Conservation (phyloP, 2,113 vertebrate species). For the Equus przewalskii region DNA sequence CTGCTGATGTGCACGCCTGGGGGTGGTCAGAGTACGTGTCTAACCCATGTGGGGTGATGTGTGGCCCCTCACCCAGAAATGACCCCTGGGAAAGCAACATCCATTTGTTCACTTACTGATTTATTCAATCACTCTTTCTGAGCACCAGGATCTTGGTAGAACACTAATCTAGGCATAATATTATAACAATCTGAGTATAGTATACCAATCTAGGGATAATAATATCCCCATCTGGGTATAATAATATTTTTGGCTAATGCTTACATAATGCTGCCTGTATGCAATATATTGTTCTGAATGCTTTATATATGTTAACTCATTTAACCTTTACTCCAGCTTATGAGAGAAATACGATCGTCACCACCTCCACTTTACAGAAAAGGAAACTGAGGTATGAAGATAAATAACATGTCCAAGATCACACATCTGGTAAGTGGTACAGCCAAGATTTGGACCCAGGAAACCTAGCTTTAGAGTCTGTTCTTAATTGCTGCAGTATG, state of each 20-base stretch:
- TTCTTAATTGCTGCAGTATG: not conserved
- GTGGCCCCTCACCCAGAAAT: not conserved
- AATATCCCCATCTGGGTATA: not conserved
- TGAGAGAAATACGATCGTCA: not conserved
- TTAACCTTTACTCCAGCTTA: not conserved
- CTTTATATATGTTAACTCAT: not conserved
- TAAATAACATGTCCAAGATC: not conserved
- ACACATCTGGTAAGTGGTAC: not conserved
- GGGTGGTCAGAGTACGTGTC: not conserved
- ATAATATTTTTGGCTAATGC: not conserved
- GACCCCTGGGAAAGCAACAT: not conserved
- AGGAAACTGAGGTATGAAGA: not conserved
- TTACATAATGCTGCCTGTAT: not conserved
- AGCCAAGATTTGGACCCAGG: not conserved
- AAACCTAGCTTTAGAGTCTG: not conserved
- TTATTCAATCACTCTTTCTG: not conserved
- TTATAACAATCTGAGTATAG: not conserved
- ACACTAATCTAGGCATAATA: not conserved
- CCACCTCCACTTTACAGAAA: not conserved
- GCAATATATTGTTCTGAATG: not conserved
- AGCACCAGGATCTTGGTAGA: not conserved
- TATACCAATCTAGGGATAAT: not conserved
- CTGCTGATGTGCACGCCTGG: not conserved
- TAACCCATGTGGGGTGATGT: no score
- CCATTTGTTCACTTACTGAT: not conserved